phyloP scores from a whole-genome alignment of 30 jellyfish, hydroid and myxozoan species.

The Mastigias papua region DNA sequence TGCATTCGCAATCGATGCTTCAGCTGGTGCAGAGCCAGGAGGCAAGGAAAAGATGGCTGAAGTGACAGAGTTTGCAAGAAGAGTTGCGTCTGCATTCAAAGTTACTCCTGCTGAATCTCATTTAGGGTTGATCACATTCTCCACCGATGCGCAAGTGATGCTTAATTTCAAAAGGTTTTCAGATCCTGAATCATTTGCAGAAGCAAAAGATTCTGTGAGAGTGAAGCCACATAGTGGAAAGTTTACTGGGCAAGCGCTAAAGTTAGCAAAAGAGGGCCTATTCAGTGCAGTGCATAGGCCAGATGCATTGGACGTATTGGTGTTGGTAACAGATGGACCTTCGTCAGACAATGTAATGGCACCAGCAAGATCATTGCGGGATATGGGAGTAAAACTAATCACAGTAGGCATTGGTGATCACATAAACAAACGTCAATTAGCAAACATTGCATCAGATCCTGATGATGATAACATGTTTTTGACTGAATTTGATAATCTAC shows the following conservation, averaged over 20 bases:
- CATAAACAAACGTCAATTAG: conserved; percentile 81
- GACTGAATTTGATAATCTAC: conserved; percentile 89
- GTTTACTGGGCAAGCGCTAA: conserved; percentile 95
- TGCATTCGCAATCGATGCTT: conserved; percentile 97
- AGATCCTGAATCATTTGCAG: conserved; percentile 91
- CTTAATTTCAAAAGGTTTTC: conserved; percentile 88
- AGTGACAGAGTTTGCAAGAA: conserved; percentile 94
- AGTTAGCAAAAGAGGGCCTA: conserved; percentile 89
- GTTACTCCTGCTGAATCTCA: conserved; percentile 94
- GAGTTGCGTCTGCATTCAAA: conserved; percentile 96
- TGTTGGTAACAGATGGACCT: conserved; percentile 92
- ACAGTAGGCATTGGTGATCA: conserved; percentile 94
- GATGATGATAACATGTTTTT: conserved; percentile 95
- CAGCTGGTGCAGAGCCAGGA: conserved; percentile 99
- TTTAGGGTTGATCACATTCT: conserved; percentile 89
- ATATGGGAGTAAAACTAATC: conserved; percentile 94
- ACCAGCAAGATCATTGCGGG: conserved; percentile 93
- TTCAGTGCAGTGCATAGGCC: conserved; percentile 90
- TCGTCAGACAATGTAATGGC: conserved; percentile 92
- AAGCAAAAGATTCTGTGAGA: conserved; percentile 94
- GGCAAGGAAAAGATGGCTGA: conserved; percentile 99
- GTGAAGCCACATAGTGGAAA: conserved; percentile 96
- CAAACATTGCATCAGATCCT: conserved; percentile 95
- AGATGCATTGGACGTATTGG: conserved; percentile 92
- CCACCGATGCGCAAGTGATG: conserved; percentile 98